Conservation (phyloP, 1,140 invertebrate genomes). For the Heliconius congener region DNA sequence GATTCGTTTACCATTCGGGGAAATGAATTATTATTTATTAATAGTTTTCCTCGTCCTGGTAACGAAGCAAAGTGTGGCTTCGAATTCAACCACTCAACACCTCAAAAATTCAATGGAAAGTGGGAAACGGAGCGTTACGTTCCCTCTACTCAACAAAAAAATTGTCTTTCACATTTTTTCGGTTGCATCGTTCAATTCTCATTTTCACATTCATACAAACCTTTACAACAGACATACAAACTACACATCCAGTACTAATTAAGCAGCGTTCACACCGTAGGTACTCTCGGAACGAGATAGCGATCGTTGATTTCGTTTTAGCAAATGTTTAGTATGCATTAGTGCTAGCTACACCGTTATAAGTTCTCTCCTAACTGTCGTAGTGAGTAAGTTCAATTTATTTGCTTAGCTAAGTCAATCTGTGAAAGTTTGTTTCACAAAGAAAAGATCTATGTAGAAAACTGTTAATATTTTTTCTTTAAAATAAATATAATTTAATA, state of each 20-base stretch:
- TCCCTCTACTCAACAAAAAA: background rate
- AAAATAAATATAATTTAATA: background rate
- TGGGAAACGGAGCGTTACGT: too few relatives aligned
- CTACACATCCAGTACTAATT: conserved; percentile 28
- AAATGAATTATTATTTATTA: too few relatives aligned
- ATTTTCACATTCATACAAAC: background rate
- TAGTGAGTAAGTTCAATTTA: background rate
- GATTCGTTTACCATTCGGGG: background rate
- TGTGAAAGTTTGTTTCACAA: background rate
- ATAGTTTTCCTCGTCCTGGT: too few relatives aligned
- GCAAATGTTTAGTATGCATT: conserved; percentile 40
- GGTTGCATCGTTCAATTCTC: background rate
- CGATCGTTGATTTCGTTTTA: conserved; percentile 34
- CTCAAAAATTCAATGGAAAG: too few relatives aligned
- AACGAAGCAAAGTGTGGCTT: too few relatives aligned
- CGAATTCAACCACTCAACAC: too few relatives aligned
- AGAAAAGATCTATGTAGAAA: background rate
- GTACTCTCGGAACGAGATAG: conserved; percentile 30
- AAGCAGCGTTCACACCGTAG: conserved; percentile 33
- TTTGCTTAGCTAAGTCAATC: background rate
- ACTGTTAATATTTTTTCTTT: background rate
- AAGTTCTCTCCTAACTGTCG: conserved; percentile 21
- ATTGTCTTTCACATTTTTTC: background rate
- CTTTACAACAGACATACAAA: background rate
- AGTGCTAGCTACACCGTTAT: conserved; percentile 32